Percentiles rank a stretch among this genome's conserved stretches.
Conservation (phyloP, 1,140 invertebrate genomes). For the Caenorhabditis remanei region DNA sequence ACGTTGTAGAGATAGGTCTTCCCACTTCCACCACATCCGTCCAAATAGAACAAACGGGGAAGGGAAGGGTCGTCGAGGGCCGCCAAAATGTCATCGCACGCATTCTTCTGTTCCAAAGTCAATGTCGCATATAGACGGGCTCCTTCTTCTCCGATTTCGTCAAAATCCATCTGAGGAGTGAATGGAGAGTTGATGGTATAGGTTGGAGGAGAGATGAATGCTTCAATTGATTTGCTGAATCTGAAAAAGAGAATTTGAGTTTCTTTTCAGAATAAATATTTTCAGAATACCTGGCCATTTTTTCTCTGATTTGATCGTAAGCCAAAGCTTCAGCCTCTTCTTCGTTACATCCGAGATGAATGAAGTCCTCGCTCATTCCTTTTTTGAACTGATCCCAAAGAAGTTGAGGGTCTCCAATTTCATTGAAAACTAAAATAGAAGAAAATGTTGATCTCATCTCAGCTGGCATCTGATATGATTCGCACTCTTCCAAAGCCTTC, state of each 20-base stretch:
- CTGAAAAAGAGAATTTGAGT: neutral
- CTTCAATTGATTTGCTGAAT: neutral
- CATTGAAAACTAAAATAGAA: slow-evolving; percentile 38
- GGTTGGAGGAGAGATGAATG: neutral
- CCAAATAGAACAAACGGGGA: neutral
- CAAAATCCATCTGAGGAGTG: neutral
- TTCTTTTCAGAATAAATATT: neutral
- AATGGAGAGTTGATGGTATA: neutral
- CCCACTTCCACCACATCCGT: slow-evolving; percentile 42
- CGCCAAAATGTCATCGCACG: neutral
- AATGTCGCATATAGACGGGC: neutral
- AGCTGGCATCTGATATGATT: slow-evolving; percentile 10
- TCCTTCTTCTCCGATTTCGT: neutral
- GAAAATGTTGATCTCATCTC: neutral
- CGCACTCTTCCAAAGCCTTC: neutral
- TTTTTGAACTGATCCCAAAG: slow-evolving; percentile 43
- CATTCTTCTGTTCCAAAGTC: neutral
- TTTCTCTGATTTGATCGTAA: neutral
- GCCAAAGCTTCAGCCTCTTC: slow-evolving; percentile 28
- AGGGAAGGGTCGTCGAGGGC: neutral
- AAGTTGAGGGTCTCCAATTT: neutral
- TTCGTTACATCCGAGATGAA: neutral
- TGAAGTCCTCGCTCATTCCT: slow-evolving; percentile 26
- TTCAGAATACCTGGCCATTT: slow-evolving; percentile 46
- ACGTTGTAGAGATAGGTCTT: slow-evolving; percentile 43